Conservation (phyloP, 2,888 invertebrate genomes). For the Panopea generosa region DNA sequence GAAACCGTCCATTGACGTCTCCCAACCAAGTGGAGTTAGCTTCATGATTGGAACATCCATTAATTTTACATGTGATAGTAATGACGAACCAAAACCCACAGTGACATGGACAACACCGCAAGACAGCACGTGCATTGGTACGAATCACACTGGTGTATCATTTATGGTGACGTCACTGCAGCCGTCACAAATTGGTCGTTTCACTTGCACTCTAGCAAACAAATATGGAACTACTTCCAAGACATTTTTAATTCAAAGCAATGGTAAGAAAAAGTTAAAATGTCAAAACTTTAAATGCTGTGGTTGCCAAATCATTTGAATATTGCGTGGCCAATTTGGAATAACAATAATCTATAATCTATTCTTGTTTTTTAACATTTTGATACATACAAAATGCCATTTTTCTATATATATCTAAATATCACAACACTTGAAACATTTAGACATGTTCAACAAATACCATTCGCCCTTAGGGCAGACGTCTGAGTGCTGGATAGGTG, state of each 20-base stretch:
- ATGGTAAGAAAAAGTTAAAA: no score
- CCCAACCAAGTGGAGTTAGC: constrained; percentile 18
- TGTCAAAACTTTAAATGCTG: no score
- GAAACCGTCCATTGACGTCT: constrained; percentile 30
- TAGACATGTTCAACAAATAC: no score
- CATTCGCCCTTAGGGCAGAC: no score
- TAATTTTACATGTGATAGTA: constrained; percentile 37
- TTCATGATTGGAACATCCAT: constrained; percentile 15
- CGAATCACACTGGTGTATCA: background rate
- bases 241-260: constrained; percentile 26
- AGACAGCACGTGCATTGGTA: constrained; percentile 2
- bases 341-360: no score
- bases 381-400: no score
- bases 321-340: no score
- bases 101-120: constrained; percentile 38
- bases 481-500: no score
- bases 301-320: no score
- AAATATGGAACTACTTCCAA: constrained; percentile 30
- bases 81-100: constrained; percentile 16
- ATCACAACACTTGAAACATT: no score
- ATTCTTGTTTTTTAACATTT: no score
- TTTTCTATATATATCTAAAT: no score
- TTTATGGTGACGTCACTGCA: constrained; percentile 32
- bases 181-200: constrained; percentile 49
- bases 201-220: constrained; percentile 41